phyloP scores from a whole-genome alignment of 1,140 invertebrate species.

The Cheumatopsyche charites region DNA sequence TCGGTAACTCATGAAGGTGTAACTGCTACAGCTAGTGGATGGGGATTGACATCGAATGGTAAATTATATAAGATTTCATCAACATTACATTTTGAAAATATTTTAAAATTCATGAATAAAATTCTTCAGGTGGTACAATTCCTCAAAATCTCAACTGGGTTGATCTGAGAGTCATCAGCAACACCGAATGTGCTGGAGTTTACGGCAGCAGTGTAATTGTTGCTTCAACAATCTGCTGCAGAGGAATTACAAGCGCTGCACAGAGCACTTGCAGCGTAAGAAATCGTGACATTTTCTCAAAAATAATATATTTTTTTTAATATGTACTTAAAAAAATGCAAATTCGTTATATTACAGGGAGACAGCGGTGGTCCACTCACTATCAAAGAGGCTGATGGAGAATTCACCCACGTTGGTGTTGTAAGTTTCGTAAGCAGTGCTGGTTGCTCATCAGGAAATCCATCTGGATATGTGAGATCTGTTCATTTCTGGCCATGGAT shows the following conservation, averaged over 20 bases:
- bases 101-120: not conserved
- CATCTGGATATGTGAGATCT: constrained; percentile 58
- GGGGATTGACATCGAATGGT: constrained; percentile 47
- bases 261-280: constrained; percentile 47
- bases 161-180: constrained; percentile 44
- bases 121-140: constrained; percentile 33
- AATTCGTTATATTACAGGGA: too few relatives aligned
- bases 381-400: constrained; percentile 53
- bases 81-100: too few relatives aligned
- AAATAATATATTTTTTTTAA: not conserved
- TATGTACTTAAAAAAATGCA: too few relatives aligned
- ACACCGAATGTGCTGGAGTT: constrained; percentile 37
- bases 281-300: too few relatives aligned
- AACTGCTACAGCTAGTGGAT: constrained; percentile 48
- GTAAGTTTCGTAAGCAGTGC: constrained; percentile 61
- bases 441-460: constrained; percentile 60
- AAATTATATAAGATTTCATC: constrained; percentile 8
- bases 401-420: constrained; percentile 58
- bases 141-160: constrained; percentile 46
- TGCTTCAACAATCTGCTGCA: constrained; percentile 44
- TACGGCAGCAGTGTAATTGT: constrained; percentile 43
- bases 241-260: constrained; percentile 33
- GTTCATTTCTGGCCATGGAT: constrained; percentile 55
- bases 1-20: constrained; percentile 15
- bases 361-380: constrained; percentile 64